Conservation (phyloP, 2,888 invertebrate species). For the Pollenia labialis region DNA sequence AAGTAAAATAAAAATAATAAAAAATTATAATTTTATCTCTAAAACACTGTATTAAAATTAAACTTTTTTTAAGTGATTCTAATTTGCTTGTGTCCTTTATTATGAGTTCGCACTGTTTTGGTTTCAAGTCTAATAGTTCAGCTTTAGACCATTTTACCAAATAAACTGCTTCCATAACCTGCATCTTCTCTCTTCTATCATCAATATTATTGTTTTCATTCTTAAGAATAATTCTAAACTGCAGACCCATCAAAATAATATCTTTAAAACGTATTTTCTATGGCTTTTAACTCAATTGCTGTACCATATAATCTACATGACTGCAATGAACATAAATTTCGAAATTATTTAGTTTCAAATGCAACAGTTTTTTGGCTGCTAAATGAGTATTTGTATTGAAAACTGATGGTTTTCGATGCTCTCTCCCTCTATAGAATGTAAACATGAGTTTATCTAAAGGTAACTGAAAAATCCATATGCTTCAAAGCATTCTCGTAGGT, state of each 20-base stretch:
- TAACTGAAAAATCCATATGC: conserved; percentile 59
- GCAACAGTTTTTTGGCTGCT: conserved; percentile 16
- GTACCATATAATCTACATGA: conserved; percentile 52
- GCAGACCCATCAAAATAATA: conserved; percentile 27
- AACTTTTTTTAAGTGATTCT: too few relatives aligned
- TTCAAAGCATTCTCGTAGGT: conserved; percentile 41
- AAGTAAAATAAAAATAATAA: background rate
- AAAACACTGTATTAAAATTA: too few relatives aligned
- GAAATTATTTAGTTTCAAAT: conserved; percentile 54
- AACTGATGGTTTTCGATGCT: conserved; percentile 14
- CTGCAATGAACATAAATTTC: conserved; percentile 60
- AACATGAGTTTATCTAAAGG: conserved; percentile 57
- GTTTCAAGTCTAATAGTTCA: background rate
- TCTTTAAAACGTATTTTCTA: conserved; percentile 1
- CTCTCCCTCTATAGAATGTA: conserved; percentile 30
- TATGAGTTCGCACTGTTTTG: conserved; percentile 1
- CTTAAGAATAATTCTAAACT: background rate
- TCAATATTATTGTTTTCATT: conserved; percentile 15
- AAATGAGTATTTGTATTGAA: background rate
- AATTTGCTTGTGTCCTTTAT: background rate
- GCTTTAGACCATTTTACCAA: background rate
- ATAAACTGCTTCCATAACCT: too few relatives aligned
- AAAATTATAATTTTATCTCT: background rate
- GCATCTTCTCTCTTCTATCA: background rate
- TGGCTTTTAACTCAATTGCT: background rate